Conservation (phyloP, 53 echinoderm and acorn worm species). For the Patiria pectinifera region DNA sequence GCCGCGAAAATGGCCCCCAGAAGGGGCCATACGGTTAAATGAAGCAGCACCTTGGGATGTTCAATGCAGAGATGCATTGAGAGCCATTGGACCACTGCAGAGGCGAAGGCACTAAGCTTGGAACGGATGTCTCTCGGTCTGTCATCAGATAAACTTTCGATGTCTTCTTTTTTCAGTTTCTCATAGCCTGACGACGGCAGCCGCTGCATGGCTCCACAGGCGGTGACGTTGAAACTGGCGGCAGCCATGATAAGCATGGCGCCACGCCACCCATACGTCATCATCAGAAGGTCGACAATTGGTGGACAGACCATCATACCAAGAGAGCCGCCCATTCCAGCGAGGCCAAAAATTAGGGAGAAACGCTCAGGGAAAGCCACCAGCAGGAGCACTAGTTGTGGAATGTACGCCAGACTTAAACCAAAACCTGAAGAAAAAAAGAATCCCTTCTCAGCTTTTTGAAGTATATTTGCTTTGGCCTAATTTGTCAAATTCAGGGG, state of each 20-base stretch:
- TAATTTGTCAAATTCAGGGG: no score
- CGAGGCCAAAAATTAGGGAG: slow-evolving; percentile 54
- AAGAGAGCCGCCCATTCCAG: slow-evolving; percentile 51
- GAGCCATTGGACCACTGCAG: background rate
- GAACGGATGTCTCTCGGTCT: background rate
- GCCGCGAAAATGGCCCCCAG: background rate
- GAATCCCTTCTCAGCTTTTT: no score
- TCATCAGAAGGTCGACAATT: slow-evolving; percentile 22
- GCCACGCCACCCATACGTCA: slow-evolving; percentile 59
- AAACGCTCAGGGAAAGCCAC: slow-evolving; percentile 46
- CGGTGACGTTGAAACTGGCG: slow-evolving; percentile 44
- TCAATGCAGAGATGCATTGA: background rate
- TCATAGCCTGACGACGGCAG: background rate
- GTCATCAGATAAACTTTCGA: background rate
- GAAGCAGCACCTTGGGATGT: background rate
- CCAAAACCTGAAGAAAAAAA: slow-evolving; percentile 52
- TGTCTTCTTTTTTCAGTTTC: background rate
- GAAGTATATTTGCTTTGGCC: no score
- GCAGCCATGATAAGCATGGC: slow-evolving; percentile 58
- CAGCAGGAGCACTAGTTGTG: slow-evolving; percentile 50
- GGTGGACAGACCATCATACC: slow-evolving; percentile 66
- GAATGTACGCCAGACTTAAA: slow-evolving; percentile 45
- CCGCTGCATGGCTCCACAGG: slow-evolving; percentile 68
- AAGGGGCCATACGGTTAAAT: background rate
- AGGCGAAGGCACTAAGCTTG: background rate